phyloP scores from a whole-genome alignment of 1,140 invertebrate species.

The Liolophura sinensis region DNA sequence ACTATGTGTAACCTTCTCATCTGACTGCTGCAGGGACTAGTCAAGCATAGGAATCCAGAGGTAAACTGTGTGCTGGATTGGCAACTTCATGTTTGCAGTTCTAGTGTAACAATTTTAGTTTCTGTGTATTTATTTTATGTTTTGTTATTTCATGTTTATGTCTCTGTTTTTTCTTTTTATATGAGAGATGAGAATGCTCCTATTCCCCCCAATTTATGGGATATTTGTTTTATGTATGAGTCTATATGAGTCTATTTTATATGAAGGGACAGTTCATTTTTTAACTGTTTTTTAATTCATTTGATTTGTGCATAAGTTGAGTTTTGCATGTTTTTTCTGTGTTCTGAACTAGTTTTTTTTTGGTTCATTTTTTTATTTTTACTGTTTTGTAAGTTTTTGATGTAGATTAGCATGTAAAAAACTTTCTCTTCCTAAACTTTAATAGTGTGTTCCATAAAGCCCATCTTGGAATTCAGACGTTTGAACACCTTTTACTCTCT shows the following conservation, averaged over 20 bases:
- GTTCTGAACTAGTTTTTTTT: not conserved
- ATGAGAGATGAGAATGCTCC: not conserved
- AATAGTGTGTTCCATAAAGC: no score
- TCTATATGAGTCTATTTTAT: no score
- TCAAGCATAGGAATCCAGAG: constrained; percentile 12
- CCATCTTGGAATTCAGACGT: no score
- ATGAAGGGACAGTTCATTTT: not conserved
- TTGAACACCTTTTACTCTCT: no score
- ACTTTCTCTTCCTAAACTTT: no score
- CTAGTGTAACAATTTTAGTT: no score
- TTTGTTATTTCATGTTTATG: not conserved
- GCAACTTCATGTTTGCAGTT: no score
- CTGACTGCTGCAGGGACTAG: not conserved
- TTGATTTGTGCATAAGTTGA: not conserved
- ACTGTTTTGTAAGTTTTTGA: not conserved
- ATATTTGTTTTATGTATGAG: no score
- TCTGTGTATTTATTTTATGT: not conserved
- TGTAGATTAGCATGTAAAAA: not conserved
- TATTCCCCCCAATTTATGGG: no score
- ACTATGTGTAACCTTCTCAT: not conserved
- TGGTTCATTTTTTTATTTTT: not conserved
- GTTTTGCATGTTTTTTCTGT: no score
- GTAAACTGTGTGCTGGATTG: constrained; percentile 1
- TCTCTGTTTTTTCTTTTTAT: not conserved
- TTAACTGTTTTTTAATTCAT: not conserved